These are phyloP conservation scores for Heliangelus exortis DNA, from an alignment of 2,797 vertebrate genomes.

Conservation along the genomic window DNA sequence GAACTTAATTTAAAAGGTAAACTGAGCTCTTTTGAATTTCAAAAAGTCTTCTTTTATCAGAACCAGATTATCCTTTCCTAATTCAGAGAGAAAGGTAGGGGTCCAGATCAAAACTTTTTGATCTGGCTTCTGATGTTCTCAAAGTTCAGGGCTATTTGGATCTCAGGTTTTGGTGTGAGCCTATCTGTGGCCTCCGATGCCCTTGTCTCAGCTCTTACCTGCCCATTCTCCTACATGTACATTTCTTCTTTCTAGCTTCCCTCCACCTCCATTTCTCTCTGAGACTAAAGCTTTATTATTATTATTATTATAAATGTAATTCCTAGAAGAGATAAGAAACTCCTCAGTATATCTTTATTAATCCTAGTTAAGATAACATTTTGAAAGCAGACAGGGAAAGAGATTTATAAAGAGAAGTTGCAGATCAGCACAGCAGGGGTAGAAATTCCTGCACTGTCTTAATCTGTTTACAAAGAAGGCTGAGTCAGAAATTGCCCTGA, in stretches of 20 bases:
- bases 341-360: conserved; percentile 63
- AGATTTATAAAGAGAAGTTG: conserved; percentile 66
- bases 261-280: conserved; percentile 4
- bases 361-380: conserved; percentile 68
- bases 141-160: not conserved
- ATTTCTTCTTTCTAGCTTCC: conserved; percentile 7
- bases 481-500: conserved; percentile 16
- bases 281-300: conserved; percentile 53
- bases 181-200: not conserved
- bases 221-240: not conserved
- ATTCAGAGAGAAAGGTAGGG: conserved; percentile 16
- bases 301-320: conserved; percentile 64
- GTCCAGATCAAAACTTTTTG: conserved; percentile 49
- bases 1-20: conserved; percentile 63
- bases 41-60: conserved; percentile 53
- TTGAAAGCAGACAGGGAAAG: conserved; percentile 63
- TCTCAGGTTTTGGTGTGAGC: not conserved
- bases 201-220: not conserved
- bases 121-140: conserved; percentile 18
- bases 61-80: conserved; percentile 23
- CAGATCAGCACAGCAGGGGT: conserved; percentile 53
- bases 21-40: conserved; percentile 59
- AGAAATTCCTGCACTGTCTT: conserved; percentile 23
- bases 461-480: conserved; percentile 24
- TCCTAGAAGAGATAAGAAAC: conserved; percentile 68